Evolutionary conservation across 2,888 invertebrate species (phyloP).

Genomic region (Pyralis farinalis): DNA sequence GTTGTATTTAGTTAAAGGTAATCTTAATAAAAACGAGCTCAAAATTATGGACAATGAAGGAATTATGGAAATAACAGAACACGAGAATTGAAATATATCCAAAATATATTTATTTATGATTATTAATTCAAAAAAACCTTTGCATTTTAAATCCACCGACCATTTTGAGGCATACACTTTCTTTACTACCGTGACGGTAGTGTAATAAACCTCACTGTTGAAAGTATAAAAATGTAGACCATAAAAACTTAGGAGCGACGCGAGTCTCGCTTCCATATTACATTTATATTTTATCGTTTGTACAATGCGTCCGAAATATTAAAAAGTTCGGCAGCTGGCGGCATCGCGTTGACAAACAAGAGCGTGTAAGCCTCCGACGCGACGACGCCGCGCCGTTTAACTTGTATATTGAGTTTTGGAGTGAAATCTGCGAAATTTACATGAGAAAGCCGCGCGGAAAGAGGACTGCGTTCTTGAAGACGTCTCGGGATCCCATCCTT

Average conservation of each 20-base stretch:
- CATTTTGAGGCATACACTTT: constrained; percentile 1
- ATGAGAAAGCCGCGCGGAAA: constrained; percentile 60
- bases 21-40: too few relatives aligned
- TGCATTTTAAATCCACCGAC: constrained; percentile 5
- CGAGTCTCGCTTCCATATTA: constrained; percentile 7
- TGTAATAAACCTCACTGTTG: constrained; percentile 1
- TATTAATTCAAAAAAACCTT: background rate
- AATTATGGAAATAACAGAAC: too few relatives aligned
- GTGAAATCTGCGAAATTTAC: constrained; percentile 69
- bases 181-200: constrained; percentile 6
- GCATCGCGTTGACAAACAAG: constrained; percentile 26
- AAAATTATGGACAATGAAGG: too few relatives aligned
- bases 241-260: constrained; percentile 8
- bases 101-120: too few relatives aligned
- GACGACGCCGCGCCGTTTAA: constrained; percentile 45
- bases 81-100: too few relatives aligned
- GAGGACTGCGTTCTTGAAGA: constrained; percentile 42
- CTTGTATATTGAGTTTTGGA: constrained; percentile 59
- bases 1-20: too few relatives aligned
- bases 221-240: constrained; percentile 8
- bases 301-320: constrained; percentile 12
- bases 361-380: constrained; percentile 28
- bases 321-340: constrained; percentile 14
- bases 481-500: constrained; percentile 42
- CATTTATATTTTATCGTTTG: constrained; percentile 11